Evolutionary conservation across 2,797 vertebrate genomes (phyloP), one percentile per base, ranked within the genome.

Genomic region (Crenichthys baileyi): DNA sequence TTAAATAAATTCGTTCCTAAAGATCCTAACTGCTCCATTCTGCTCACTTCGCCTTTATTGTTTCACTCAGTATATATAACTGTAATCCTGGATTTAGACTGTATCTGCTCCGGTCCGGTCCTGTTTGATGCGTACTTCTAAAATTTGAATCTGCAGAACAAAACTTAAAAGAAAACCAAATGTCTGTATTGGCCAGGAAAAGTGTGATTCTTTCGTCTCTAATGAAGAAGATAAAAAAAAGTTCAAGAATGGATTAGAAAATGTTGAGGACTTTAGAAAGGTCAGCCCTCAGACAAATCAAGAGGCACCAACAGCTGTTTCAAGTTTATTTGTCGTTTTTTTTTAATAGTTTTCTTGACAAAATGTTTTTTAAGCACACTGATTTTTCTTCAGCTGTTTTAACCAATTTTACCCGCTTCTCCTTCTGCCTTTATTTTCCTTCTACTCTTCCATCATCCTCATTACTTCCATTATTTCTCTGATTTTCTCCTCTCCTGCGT

Each of bases 371-470:
- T 73, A 51, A 9, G 29, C 77, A 26, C 68, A 46, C 48, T 53
- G 80, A 24, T 75, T 0, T 58, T 18, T 70, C 44, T 4, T 71
- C 18, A n/a, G 46, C 44, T 41, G 48, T 65, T 71, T 26, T 20
- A 48, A 78, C 31, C 15, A 46, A 46, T 78, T 85, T 78, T 70
- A 46, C 48, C 67, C 68, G 65, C 83, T 46, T 74, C 41, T 70
- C 70, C 90, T 88, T 73, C 53, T 67, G 55, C n/a, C 61, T 70
- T 55, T 56, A 60, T 26, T 48, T 79, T 41, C 60, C 15, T 73
- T 48, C 80, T 72, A 29, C 55, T 67, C 46, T 61, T 18, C 53
- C 74, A 81, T 70, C 77, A 61, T 76, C 72, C 44, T 58, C n/a
- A 63, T 75, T 70, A 50, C 79, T 68, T 79, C 55, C 15, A 70